Base-by-base conservation (phyloP, 2,113 vertebrate genomes). In the Patagioenas fasciata region DNA sequence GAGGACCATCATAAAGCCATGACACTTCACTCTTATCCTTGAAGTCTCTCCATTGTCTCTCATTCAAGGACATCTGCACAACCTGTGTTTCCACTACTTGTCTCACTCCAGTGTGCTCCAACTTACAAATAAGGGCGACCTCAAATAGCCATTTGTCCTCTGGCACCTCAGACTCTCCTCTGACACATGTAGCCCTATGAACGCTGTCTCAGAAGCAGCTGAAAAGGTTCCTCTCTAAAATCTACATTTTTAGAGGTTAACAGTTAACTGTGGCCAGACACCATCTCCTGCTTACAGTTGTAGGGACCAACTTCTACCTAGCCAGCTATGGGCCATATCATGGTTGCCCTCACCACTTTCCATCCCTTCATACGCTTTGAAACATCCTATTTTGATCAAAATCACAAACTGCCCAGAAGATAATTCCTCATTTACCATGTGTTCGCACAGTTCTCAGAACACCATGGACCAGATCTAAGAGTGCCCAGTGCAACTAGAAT, bases 1-100 rank as follows among this genome's bases (percentile, higher is more conserved):
- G 1, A 62, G n/a, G 36, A 72, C 17, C 26, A 75, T 15, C 19
- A 15, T 3, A 88, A 66, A 91, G 67, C 36, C 62, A 50, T 58
- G 62, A 60, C 70, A 60, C 53, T 57, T 32, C 48, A 58, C 16
- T 56, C n/a, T 75, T 11, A 54, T 3, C 16, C 1, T 0, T 28
- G 28, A 80, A 28, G 36, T 40, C 40, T 58, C 51, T 51, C 36
- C 40, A 6, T 4, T 54, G 57, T 42, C 34, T 80, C 38, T 40
- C 47, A 26, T 29, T 74, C 60, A 60, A 58, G 53, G 38, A 42
- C 17, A 54, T 28, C 3, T 48, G 53, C 44, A 77, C 36, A 77
- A 31, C n/a, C n/a, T 20, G 0, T 0, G 0, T 28, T 78, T 70
- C 34, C 85, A 32, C 29, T 34, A 25, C 61, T 51, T n/a, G 15